Percentiles rank a stretch among this genome's conserved stretches.
phyloP scores from a whole-genome alignment of 2,113 vertebrate genomes.

The Megaceryle maxima region DNA sequence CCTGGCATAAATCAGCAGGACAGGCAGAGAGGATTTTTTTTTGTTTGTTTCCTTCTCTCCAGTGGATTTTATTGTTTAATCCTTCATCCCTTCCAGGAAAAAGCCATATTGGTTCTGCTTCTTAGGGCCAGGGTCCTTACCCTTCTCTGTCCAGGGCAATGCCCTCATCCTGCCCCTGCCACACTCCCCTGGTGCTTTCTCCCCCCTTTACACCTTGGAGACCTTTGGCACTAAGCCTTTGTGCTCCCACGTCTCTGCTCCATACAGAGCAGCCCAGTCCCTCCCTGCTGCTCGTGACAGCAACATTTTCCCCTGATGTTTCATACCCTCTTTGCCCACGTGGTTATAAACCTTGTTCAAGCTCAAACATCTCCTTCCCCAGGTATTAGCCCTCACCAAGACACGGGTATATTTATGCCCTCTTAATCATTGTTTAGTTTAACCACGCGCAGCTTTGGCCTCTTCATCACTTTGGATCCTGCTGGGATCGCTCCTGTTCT shows the following conservation, averaged over 20 bases:
- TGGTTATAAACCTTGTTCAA: neutral
- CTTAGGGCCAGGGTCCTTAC: neutral
- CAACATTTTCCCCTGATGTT: neutral
- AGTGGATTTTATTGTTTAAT: neutral
- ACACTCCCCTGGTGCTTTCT: rapidly evolving
- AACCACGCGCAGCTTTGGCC: neutral
- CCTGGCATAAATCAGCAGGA: slow-evolving; percentile 32
- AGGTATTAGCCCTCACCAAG: neutral
- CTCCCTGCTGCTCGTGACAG: neutral
- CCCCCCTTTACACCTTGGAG: neutral
- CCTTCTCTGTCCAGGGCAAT: neutral
- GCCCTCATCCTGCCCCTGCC: neutral
- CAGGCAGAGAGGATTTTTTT: neutral
- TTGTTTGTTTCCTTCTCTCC: neutral
- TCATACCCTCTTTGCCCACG: rapidly evolving
- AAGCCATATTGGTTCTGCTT: neutral
- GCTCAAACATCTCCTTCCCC: neutral
- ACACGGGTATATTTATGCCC: neutral
- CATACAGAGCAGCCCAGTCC: neutral
- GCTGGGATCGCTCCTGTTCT: neutral
- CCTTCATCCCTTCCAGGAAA: neutral
- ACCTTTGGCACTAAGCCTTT: rapidly evolving
- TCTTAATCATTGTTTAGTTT: neutral
- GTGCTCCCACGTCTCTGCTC: neutral
- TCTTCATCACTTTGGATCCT: neutral